Evolutionary conservation across 64 coral and sea anemone genomes (phyloP), one percentile per base, ranked within the genome.

Genomic region (Pachyseris speciosa): DNA sequence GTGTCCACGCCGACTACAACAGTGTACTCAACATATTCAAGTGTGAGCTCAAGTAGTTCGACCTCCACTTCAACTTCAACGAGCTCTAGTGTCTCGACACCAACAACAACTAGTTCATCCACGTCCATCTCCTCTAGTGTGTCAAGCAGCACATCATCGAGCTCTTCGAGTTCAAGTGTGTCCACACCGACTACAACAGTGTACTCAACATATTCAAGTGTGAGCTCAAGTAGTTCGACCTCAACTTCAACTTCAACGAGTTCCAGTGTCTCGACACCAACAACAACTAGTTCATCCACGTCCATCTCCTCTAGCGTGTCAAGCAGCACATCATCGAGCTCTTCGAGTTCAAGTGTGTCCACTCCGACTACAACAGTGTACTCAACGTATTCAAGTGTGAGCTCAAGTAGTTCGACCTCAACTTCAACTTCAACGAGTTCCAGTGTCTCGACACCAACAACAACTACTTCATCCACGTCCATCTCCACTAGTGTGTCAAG

Each of bases 1-100:
- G 69, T 87, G 0, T 87, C 85, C 51, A 47, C 84, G 57, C 66
- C 84, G 9, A 75, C 53, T 7, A 75, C 84, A 59, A 57, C 84
- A 9, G 70, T 66, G 5, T 31, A 45, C 45, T 36, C 38, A 1
- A 39, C 52, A 0, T 38, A 24, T 42, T 37, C 77, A 29, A 55
- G 32, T 50, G 34, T 51, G 5, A 83, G 79, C 1, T n/a, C n/a
- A n/a, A n/a, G n/a, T n/a, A 48, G 10, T 4, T 48, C 44, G 12
- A 81, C 44, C 19, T 26, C 30, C 1, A 22, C 64, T 0, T 74
- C 70, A n/a, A 28, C 32, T 27, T 81, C 52, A 58, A 58, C 17
- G 61, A 67, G 64, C 19, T 52, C 61, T 32, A 49, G 37, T 70
- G 9, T 47, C 13, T 5, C 13, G 7, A 47, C n/a, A n/a, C n/a